A percentile compares a stretch with the other conserved stretches of the same genome.
Evolutionary conservation across 2,113 vertebrate species (phyloP).

Genomic region (Boulengeromyrus knoepffleri): DNA sequence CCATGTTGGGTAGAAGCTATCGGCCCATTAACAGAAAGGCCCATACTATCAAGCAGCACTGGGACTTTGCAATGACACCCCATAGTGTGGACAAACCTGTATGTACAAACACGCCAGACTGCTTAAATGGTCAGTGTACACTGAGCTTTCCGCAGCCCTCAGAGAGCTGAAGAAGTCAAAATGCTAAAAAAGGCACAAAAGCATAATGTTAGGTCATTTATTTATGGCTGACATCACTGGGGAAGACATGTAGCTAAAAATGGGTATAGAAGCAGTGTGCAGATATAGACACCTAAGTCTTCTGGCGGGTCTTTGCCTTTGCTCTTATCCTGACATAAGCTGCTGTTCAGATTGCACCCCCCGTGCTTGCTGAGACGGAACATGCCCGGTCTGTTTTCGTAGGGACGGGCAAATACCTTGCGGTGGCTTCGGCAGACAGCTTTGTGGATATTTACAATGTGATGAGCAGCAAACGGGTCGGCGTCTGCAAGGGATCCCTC

Average conservation of each 20-base stretch:
- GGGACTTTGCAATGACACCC: neutral
- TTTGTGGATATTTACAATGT: slow-evolving; percentile 97
- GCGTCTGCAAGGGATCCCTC: slow-evolving; percentile 87
- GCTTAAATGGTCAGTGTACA: neutral
- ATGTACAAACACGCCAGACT: neutral
- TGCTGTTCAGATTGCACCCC: neutral
- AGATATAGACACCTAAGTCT: neutral
- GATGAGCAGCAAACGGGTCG: slow-evolving; percentile 92
- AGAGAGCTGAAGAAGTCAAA: neutral
- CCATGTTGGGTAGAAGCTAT: slow-evolving; percentile 37
- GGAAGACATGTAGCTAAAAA: neutral
- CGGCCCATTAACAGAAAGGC: slow-evolving; percentile 28
- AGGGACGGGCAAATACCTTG: slow-evolving; percentile 92
- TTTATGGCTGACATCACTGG: neutral
- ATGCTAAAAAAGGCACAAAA: neutral
- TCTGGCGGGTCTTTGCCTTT: neutral
- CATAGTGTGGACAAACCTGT: neutral
- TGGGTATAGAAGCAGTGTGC: neutral
- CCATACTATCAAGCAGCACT: neutral
- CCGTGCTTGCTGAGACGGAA: neutral
- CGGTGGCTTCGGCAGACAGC: slow-evolving; percentile 88
- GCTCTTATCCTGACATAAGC: neutral
- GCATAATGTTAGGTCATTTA: neutral
- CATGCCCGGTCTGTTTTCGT: slow-evolving; percentile 11
- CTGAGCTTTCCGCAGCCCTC: neutral